Evolutionary conservation across 2,888 invertebrate genomes (phyloP), one percentile per base, ranked within the genome.

Genomic region (Spisula solida): DNA sequence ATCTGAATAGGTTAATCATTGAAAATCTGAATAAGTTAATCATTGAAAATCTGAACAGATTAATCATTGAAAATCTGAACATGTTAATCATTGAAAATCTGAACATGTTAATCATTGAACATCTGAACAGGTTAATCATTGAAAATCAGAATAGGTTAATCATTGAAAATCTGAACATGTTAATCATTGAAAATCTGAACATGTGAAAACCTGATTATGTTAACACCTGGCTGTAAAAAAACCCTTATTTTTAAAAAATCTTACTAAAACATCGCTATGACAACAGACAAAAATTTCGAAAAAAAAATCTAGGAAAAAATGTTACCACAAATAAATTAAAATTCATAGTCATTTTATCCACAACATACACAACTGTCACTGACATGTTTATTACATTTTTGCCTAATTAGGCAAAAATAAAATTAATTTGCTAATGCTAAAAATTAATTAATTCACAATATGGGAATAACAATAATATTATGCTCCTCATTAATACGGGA

Each of bases 391-490:
- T 31, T 5, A 75, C 29, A 18, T 4, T 34, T 75, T 31, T 18
- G 5, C 31, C 29, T 25, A 75, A 75, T 6, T 34, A 34, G 31
- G 31, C 75, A 75, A 31, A 41, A 75, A 75, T 75, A 31, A 25
- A n/a, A 75, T 75, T 8, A 66, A 12, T 25, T 66, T 25, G 25
- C 75, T 75, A 75, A 75, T 12, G 29, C 75, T 75, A 75, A 66
- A 66, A 66, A 66, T 18, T 4, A 75, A 29, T 75, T 75, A 75
- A 41, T 75, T 75, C 29, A 75, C 75, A 75, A 75, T 75, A 75
- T 31, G 12, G 25, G 31, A 31, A 75, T 75, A 2, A 60, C 16
- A 12, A 34, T 5, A 18, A 16, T 75, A 75, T 75, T 75, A 75
- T 75, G 75, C 75, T 75, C 34, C 10, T 25, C 75, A 75, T 31